A percentile compares a stretch with the other conserved stretches of the same genome.
Evolutionary conservation across 2,113 vertebrate species (phyloP).

Genomic region (Nyctereutes procyonoides): DNA sequence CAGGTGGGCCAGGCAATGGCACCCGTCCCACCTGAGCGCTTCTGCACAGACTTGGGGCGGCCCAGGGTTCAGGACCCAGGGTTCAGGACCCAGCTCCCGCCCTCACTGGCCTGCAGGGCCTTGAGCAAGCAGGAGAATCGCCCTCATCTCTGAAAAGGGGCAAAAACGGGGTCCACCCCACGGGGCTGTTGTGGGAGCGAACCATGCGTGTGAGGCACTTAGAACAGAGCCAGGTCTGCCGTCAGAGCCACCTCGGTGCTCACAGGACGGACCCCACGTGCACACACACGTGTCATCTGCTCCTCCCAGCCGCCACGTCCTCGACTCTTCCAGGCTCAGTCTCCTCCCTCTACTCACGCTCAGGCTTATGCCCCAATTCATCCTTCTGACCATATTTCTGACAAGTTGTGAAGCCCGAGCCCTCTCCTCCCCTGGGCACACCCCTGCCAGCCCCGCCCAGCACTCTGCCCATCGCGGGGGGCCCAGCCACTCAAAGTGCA

Average conservation of each 20-base stretch:
- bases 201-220: accelerated
- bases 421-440: background rate
- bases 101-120: accelerated
- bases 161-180: accelerated
- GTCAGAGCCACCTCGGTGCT: accelerated
- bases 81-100: no score
- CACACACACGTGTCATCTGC: accelerated
- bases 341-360: background rate
- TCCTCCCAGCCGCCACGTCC: background rate
- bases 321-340: background rate
- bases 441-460: background rate
- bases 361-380: background rate
- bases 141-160: background rate
- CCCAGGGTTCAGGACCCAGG: background rate
- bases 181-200: background rate
- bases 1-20: accelerated
- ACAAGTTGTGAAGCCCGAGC: background rate
- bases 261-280: background rate
- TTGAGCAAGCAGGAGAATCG: background rate
- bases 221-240: accelerated
- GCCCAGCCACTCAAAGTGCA: background rate
- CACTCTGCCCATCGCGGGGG: background rate
- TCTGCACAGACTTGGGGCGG: background rate
- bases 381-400: background rate
- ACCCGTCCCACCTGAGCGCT: background rate